Evolutionary conservation across 2,797 vertebrate genomes (phyloP).

Genomic region (Sebastes oblongus): DNA sequence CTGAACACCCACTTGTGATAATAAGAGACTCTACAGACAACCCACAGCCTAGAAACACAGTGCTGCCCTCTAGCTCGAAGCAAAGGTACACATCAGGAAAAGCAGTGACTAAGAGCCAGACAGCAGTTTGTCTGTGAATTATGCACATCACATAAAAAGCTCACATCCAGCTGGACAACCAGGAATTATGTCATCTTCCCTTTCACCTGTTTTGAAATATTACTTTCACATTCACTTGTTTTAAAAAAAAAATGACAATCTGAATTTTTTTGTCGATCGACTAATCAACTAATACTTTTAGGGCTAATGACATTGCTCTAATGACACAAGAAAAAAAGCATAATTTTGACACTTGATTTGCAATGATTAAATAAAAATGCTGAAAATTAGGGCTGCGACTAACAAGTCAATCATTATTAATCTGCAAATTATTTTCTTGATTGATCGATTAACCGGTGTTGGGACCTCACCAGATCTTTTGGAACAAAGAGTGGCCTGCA

Average conservation of each 20-base stretch:
- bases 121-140: constrained; percentile 45
- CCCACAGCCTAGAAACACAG: constrained; percentile 59
- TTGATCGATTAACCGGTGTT: background rate
- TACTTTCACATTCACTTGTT: background rate
- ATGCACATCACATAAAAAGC: constrained; percentile 36
- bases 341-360: background rate
- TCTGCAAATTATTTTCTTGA: background rate
- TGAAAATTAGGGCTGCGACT: background rate
- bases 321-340: background rate
- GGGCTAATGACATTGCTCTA: background rate
- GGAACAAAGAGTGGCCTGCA: no score
- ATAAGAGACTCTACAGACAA: constrained; percentile 79
- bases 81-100: constrained; percentile 48
- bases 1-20: constrained; percentile 80
- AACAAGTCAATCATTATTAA: background rate
- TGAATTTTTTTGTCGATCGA: background rate
- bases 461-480: no score
- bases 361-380: background rate
- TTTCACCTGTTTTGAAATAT: background rate
- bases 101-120: constrained; percentile 58
- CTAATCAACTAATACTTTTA: background rate
- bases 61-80: constrained; percentile 58
- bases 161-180: constrained; percentile 10
- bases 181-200: background rate
- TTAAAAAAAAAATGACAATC: background rate